Evolutionary conservation across 1,140 invertebrate genomes (phyloP), one percentile per base, ranked within the genome.

Genomic region (Rhagoletis zephyria): DNA sequence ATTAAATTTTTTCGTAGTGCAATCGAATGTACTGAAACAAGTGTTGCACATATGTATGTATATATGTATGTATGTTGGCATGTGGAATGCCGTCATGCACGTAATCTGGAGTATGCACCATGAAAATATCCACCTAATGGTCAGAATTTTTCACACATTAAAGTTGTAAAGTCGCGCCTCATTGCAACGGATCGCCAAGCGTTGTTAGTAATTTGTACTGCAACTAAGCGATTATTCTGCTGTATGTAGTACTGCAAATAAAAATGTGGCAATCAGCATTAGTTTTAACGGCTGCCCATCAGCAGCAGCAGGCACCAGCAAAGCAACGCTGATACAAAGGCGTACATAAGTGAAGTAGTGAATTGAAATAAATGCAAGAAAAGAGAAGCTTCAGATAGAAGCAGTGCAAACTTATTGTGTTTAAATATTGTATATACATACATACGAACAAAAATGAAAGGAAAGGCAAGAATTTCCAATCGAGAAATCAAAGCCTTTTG

Each of bases 111-210:
- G 42, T 48, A 48, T 74, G 42, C 48, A 81, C 48, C 74, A n/a
- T 81, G 74, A 56, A 81, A 81, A 56, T 51, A 10, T 30, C 30
- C 30, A 30, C n/a, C 56, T 81, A 81, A 59, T 81, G 7, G 67
- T 5, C 16, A 81, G 74, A 81, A 81, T 81, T 74, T 30, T 81
- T 81, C 74, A 56, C 74, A 81, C 74, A 81, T 81, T 81, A 59
- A 1, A 30, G 74, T 56, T 56, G 74, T 81, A n/a, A 16, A 10
- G 45, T 16, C 42, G 70, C 14, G 42, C 2, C 42, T 74, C 42
- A 16, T 74, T 51, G 70, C 70, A 74, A n/a, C 14, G 16, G 16
- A 48, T 40, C 45, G 64, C 16, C 40, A 51, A 74, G n/a, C 42
- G 16, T n/a, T 74, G 67, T 45, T n/a, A 0, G 61, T 63, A 63